Percentiles rank a stretch among this genome's conserved stretches.
These are phyloP conservation scores for Thrips palmi DNA, from an alignment of 1,140 invertebrate genomes.

Conservation along the genomic window DNA sequence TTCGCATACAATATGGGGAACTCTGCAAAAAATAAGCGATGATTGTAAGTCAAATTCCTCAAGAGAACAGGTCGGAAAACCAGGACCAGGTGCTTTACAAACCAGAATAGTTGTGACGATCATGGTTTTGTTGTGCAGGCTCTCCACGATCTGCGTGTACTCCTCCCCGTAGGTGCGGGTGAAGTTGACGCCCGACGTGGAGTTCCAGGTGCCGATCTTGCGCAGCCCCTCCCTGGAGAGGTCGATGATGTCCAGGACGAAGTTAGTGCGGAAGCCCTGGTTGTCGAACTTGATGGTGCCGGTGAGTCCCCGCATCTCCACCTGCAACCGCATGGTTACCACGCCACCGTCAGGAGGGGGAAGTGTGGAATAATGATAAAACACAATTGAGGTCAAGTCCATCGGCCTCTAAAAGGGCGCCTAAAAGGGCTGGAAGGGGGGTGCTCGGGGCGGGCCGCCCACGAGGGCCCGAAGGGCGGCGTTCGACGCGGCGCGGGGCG, in stretches of 20 bases:
- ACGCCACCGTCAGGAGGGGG: constrained; percentile 4
- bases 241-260: constrained; percentile 78
- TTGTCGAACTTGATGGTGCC: constrained; percentile 89
- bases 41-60: no score
- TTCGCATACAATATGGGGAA: constrained; percentile 80
- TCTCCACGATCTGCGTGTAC: constrained; percentile 66
- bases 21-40: constrained; percentile 35
- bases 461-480: no score
- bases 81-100: no score
- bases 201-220: constrained; percentile 80
- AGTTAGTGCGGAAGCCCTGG: constrained; percentile 80
- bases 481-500: no score
- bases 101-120: constrained; percentile 83
- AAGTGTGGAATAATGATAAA: background rate
- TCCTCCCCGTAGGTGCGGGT: constrained; percentile 69
- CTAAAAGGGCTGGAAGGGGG: no score
- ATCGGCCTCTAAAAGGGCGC: no score
- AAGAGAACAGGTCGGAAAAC: no score
- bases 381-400: background rate
- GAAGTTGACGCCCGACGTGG: constrained; percentile 73
- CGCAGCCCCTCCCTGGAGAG: constrained; percentile 59
- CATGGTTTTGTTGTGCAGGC: constrained; percentile 80
- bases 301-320: constrained; percentile 78
- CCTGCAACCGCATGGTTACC: no score
- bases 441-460: no score